These are phyloP conservation scores for Geophilus truncorum DNA, from an alignment of 2,888 invertebrate species.

Conservation along the genomic window DNA sequence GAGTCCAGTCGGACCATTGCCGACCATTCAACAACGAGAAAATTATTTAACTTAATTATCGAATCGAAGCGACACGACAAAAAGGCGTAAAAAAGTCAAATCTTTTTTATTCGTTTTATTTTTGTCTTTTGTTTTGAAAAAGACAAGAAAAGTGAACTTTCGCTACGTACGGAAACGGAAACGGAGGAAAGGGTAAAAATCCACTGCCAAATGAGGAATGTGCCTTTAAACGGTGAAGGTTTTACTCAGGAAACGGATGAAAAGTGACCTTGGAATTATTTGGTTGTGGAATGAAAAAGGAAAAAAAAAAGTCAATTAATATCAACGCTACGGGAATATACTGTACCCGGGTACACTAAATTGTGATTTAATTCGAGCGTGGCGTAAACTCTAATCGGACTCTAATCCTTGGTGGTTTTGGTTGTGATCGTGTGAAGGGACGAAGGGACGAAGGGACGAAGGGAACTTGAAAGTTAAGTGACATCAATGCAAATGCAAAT, in stretches of 20 bases:
- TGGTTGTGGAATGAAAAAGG: neutral
- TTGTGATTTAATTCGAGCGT: neutral
- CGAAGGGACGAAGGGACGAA: too few species aligned
- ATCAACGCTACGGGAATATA: neutral
- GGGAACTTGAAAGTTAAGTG: neutral
- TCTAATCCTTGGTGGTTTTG: neutral
- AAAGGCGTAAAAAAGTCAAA: neutral
- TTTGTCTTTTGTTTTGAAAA: neutral
- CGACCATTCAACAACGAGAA: constrained; percentile 78
- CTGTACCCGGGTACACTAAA: too few species aligned
- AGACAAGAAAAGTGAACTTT: neutral
- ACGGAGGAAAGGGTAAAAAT: neutral
- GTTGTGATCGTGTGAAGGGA: constrained; percentile 14
- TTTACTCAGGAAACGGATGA: constrained; percentile 28
- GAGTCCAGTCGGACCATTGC: constrained; percentile 71
- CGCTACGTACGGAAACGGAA: too few species aligned
- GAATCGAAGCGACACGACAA: neutral
- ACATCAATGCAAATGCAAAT: neutral
- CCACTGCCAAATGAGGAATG: constrained; percentile 25
- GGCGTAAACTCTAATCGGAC: too few species aligned
- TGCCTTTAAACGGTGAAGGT: constrained; percentile 19
- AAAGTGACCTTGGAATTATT: constrained; percentile 27
- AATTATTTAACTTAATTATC: constrained; percentile 62
- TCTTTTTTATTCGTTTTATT: neutral
- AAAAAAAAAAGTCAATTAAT: too few species aligned